These are phyloP conservation scores for Dynastes grantii DNA, from an alignment of 2,888 invertebrate species.

Conservation along the genomic window DNA sequence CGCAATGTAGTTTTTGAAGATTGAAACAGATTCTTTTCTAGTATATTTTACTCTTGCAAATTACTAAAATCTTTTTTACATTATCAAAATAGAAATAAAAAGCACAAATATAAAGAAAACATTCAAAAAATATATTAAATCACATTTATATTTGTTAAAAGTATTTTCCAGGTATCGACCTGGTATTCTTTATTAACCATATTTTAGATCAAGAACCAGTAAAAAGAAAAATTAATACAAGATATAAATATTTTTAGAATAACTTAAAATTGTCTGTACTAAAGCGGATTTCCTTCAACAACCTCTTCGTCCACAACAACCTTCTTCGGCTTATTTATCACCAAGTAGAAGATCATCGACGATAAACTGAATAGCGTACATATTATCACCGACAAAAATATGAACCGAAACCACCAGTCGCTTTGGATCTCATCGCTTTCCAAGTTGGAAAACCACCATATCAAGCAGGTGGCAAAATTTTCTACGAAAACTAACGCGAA, in stretches of 20 bases:
- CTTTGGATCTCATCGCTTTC: constrained; percentile 68
- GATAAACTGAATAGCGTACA: constrained; percentile 75
- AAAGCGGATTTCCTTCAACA: constrained; percentile 22
- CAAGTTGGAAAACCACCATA: constrained; percentile 77
- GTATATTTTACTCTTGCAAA: not conserved
- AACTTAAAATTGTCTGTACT: not conserved
- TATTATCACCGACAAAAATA: constrained; percentile 76
- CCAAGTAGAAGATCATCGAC: constrained; percentile 78
- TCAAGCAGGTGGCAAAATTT: constrained; percentile 79
- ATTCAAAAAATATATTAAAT: constrained; percentile 13
- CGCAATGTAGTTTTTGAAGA: no score
- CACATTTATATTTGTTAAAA: not conserved
- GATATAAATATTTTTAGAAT: no score
- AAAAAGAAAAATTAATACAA: no score
- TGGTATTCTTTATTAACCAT: no score
- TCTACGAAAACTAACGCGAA: constrained; percentile 78
- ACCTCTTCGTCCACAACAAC: constrained; percentile 62
- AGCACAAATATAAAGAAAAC: no score
- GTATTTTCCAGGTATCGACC: not conserved
- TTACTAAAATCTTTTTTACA: not conserved
- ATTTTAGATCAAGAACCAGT: no score
- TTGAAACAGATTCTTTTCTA: no score
- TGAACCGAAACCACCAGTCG: constrained; percentile 82
- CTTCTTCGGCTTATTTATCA: constrained; percentile 76
- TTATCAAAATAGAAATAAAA: no score